Evolutionary conservation across 2,888 invertebrate genomes (phyloP).

Genomic region (Didymodactylos carnosus): DNA sequence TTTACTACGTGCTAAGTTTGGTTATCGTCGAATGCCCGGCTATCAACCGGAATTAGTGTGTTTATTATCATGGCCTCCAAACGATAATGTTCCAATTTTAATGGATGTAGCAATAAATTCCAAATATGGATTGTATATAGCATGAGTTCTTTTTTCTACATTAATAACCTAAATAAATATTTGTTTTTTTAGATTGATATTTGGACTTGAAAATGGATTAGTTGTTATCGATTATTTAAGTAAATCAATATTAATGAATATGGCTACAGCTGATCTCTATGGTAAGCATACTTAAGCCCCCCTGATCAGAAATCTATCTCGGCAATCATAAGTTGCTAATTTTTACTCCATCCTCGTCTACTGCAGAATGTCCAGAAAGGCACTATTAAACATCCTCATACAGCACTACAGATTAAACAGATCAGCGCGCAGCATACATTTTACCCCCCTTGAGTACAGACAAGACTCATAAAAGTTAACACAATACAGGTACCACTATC

Average conservation of each 20-base stretch:
- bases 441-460: too few relatives aligned
- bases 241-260: conserved; percentile 1
- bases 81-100: conserved; percentile 56
- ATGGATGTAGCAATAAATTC: conserved; percentile 79
- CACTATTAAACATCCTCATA: too few relatives aligned
- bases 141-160: not conserved
- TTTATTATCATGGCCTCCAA: conserved; percentile 59
- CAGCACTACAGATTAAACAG: too few relatives aligned
- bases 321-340: too few relatives aligned
- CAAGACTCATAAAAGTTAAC: too few relatives aligned
- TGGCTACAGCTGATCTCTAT: conserved; percentile 1
- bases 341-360: too few relatives aligned
- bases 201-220: conserved; percentile 10
- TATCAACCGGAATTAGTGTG: conserved; percentile 90
- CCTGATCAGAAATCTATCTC: too few relatives aligned
- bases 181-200: not conserved
- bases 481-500: too few relatives aligned
- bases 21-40: conserved; percentile 53
- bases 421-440: too few relatives aligned
- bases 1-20: conserved; percentile 10
- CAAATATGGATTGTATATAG: conserved; percentile 79
- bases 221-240: conserved; percentile 7
- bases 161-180: not conserved
- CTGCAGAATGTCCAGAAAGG: too few relatives aligned
- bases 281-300: too few relatives aligned